Evolutionary conservation across 1,140 invertebrate genomes (phyloP).

Genomic region (Drosophila simulans): DNA sequence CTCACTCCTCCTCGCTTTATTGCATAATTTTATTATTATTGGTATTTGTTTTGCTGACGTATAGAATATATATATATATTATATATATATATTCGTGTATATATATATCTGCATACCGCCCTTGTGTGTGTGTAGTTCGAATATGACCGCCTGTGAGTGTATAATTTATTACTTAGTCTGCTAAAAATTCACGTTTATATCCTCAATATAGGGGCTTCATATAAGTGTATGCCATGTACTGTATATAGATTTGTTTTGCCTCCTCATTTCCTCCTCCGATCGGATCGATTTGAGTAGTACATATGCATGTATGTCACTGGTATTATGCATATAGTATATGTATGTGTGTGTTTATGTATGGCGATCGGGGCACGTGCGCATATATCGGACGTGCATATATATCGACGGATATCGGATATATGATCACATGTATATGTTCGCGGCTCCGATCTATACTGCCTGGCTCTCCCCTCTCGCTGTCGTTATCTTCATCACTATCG

Average conservation of each 20-base stretch:
- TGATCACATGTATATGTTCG: constrained; percentile 24
- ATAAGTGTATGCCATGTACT: constrained; percentile 72
- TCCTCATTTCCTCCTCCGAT: constrained; percentile 21
- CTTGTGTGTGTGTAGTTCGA: constrained; percentile 21
- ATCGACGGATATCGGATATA: constrained; percentile 20
- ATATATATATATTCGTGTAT: constrained; percentile 6
- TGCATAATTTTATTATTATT: constrained; percentile 58
- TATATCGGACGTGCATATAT: constrained; percentile 13
- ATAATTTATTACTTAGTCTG: constrained; percentile 69
- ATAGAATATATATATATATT: constrained; percentile 19
- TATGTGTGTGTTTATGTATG: constrained; percentile 51
- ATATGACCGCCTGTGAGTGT: constrained; percentile 32
- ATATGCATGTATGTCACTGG: constrained; percentile 9
- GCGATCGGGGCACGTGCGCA: constrained; percentile 9
- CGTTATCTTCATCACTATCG: constrained; percentile 19
- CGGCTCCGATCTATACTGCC: constrained; percentile 28
- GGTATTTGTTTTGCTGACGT: constrained; percentile 38
- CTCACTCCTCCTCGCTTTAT: constrained; percentile 55
- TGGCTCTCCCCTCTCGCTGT: constrained; percentile 25
- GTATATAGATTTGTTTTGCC: constrained; percentile 59
- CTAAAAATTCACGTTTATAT: constrained; percentile 83
- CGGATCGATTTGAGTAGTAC: constrained; percentile 35
- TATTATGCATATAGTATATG: constrained; percentile 57
- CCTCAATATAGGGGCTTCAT: constrained; percentile 74
- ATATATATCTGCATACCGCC: constrained; percentile 19